Conservation (phyloP, 2,888 invertebrate species). For the Frankliniella intonsa region DNA sequence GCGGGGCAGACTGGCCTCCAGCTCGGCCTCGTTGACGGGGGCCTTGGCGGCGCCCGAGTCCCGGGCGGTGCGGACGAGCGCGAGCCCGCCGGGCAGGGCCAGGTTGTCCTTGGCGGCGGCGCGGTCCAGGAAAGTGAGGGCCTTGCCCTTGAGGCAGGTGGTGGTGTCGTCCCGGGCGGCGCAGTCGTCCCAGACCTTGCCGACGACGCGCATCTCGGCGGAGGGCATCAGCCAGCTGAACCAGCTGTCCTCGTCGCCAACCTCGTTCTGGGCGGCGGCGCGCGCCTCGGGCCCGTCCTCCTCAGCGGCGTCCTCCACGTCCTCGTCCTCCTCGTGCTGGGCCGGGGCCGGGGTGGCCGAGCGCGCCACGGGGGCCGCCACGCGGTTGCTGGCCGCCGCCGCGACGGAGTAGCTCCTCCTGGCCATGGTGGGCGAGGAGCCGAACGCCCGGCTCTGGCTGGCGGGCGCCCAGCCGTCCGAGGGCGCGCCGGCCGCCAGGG, state of each 20-base stretch:
- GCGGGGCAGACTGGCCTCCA: constrained; percentile 69
- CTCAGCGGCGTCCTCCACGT: not conserved
- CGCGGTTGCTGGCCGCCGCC: not conserved
- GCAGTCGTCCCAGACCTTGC: constrained; percentile 57
- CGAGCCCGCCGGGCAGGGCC: constrained; percentile 39
- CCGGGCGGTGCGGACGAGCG: constrained; percentile 45
- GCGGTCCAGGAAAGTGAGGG: constrained; percentile 71
- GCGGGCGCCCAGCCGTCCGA: not conserved
- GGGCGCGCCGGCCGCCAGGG: not conserved
- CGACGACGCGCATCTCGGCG: constrained; percentile 25
- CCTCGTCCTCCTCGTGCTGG: not conserved
- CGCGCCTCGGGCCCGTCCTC: constrained; percentile 10
- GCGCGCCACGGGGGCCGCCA: not conserved
- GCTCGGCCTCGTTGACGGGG: constrained; percentile 53
- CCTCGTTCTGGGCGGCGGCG: constrained; percentile 7
- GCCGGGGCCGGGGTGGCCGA: not conserved
- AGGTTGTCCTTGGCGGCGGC: constrained; percentile 61
- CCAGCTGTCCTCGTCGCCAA: not conserved
- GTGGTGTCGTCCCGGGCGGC: constrained; percentile 56
- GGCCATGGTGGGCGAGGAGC: not conserved
- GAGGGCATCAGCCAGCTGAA: constrained; percentile 8
- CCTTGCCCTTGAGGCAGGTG: constrained; percentile 72
- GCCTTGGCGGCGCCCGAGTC: constrained; percentile 38
- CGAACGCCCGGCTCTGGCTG: constrained; percentile 1
- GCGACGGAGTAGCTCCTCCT: not conserved